Conservation (phyloP, 2,113 vertebrate genomes). For the Aphelocoma coerulescens region DNA sequence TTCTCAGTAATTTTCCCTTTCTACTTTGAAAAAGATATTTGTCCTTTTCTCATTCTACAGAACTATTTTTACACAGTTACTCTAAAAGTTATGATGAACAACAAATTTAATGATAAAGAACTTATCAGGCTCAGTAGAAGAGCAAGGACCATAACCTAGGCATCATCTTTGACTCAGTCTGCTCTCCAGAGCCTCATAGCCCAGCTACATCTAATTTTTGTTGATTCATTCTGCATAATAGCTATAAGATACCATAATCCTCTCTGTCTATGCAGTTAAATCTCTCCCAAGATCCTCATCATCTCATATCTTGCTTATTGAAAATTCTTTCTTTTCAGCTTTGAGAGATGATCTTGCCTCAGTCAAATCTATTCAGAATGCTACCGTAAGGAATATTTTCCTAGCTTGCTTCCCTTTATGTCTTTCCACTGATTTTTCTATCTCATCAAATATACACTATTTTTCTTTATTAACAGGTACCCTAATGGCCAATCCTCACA, state of each 20-base stretch:
- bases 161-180: neutral
- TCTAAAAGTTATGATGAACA: neutral
- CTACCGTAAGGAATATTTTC: neutral
- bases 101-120: neutral
- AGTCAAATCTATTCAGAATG: neutral
- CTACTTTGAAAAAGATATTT: neutral
- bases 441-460: neutral
- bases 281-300: slow-evolving; percentile 27
- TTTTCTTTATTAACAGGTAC: slow-evolving; percentile 28
- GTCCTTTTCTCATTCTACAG: neutral
- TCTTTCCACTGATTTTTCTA: neutral
- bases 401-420: neutral
- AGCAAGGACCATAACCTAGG: neutral
- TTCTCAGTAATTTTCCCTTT: neutral
- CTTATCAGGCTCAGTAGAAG: neutral
- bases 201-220: neutral
- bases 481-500: neutral
- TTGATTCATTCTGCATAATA: slow-evolving; percentile 40
- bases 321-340: neutral
- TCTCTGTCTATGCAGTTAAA: neutral
- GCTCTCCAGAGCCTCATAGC: neutral
- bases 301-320: slow-evolving; percentile 26
- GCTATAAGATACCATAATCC: neutral
- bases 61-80: neutral
- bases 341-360: neutral